These are phyloP conservation scores for Phoxinus dragarum DNA, from an alignment of 2,797 vertebrate genomes.

Conservation along the genomic window DNA sequence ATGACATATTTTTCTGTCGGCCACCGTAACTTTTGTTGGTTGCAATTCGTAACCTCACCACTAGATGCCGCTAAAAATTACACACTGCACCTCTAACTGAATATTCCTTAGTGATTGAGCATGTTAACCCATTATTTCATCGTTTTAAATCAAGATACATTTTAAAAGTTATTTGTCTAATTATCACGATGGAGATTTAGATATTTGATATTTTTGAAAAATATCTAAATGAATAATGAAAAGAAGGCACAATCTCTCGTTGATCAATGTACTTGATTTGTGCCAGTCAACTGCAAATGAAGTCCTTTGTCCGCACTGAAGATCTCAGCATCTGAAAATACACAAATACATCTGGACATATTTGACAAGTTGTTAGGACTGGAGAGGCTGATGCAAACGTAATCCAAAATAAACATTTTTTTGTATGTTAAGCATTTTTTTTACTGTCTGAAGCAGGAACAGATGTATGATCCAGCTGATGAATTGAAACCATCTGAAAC, in stretches of 20 bases:
- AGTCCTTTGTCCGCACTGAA: neutral
- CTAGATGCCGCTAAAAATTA: too few relatives aligned
- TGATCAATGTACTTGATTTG: neutral
- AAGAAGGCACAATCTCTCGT: neutral
- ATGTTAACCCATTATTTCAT: neutral
- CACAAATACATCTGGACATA: conserved; percentile 68
- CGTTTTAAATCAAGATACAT: neutral
- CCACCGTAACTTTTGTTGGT: too few relatives aligned
- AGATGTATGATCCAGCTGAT: conserved; percentile 87
- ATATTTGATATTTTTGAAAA: too few relatives aligned
- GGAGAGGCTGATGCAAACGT: conserved; percentile 77
- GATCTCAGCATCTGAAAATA: conserved; percentile 39
- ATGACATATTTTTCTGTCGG: too few relatives aligned
- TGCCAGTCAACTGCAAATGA: neutral
- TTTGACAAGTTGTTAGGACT: conserved; percentile 83
- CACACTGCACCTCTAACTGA: neutral
- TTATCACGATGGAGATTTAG: neutral
- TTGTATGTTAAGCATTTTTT: conserved; percentile 76
- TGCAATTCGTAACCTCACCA: too few relatives aligned
- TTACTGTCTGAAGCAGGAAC: conserved; percentile 84
- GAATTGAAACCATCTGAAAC: conserved; percentile 96
- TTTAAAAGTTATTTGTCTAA: neutral
- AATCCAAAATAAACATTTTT: conserved; percentile 82
- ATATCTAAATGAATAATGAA: neutral
- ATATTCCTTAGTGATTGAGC: neutral